Base-by-base conservation (phyloP, 1,140 invertebrate genomes). In the Diorhabda carinulata region DNA sequence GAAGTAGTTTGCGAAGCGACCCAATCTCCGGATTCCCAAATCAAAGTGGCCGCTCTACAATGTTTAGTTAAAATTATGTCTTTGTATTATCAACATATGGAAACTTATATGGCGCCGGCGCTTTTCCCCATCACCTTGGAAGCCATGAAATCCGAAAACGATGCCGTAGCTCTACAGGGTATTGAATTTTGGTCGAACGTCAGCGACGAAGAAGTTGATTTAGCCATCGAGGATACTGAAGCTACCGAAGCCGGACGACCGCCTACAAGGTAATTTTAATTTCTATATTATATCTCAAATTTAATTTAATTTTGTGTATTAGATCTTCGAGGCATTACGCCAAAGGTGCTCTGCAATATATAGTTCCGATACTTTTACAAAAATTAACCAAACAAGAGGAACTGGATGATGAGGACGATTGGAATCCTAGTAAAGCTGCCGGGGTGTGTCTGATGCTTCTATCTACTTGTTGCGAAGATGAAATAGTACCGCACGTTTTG, bases 151-250 rank as follows among this genome's bases (percentile, higher is more conserved):
- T 95, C 93, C 56, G 94, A 97, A 58, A 90, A 92, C 68, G 96
- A 99, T 84, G 96, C 98, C 74, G 92, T 99, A 59, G 91, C 96
- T 43, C 85, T 99, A 57, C 98, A 99, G 84, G 98, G 98, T 73
- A 99, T 99, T 82, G 98, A 99, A 82, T 99, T 99, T 84, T 99
- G 98, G 98, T 99, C 97, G 0, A 99, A 98, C 79, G 97, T 99
- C 0, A 98, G 97, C 78, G 98, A 99, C 84, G 98, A 99, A 84
- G 98, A 99, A 85, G 94, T 98, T 43, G 97, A 98, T 83, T 84
- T 99, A 71, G 90, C 93, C 3, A 95, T 98, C 80, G 97, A 99
- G 83, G 92, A 94, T 72, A 91, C 91, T 57, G 98, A 99, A 85
- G 97, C 97, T 44, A 85, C 86, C 44, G 97, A 99, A 82, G 88